Base-by-base conservation (phyloP, 2,797 vertebrate species). In the Platyrinchus mystaceus region DNA sequence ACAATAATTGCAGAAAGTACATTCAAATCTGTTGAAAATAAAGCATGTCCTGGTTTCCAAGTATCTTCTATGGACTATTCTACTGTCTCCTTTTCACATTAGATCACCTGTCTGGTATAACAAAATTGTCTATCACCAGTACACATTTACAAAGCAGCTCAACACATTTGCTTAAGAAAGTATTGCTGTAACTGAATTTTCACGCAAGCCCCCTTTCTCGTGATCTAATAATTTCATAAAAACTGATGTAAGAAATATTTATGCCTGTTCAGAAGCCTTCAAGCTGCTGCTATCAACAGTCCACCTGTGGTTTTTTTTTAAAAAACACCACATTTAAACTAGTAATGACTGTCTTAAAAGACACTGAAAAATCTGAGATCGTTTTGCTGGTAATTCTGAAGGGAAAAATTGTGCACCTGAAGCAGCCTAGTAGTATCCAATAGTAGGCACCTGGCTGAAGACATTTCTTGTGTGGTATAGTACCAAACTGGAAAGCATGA, bases 261-360 rank as follows among this genome's bases (percentile, higher is more conserved):
- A 53, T 16, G 30, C 5, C 24, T 47, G 3, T 69, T 67, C 47
- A 37, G 9, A 84, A 49, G 49, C 22, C 43, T 63, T 82, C 49
- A 73, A 52, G 47, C 19, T 82, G 14, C 10, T 32, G 7, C 21
- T 28, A n/a, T 39, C 43, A 75, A 30, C 24, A 53, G 17, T 9
- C 50, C 1, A 3, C 11, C 52, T 10, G 0, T n/a, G n/a, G n/a
- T 64, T 14, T n/a, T 14, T 69, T 52, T 41, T 24, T 8, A 18
- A 52, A 49, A 69, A 43, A 14, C 21, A 53, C 14, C 7, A 46
- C 2, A 67, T 56, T 66, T 83, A 34, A 92, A 52, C 12, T 11
- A 62, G 41, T 24, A 46, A 4, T 21, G 19, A 39, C 12, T 66
- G 7, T 36, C 27, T 49, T 52, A 56, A 26, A 78, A 88, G 47